A percentile compares a stretch with the other conserved stretches of the same genome.
phyloP scores from a whole-genome alignment of 2,888 invertebrate genomes.

The Orthosia gracilis region DNA sequence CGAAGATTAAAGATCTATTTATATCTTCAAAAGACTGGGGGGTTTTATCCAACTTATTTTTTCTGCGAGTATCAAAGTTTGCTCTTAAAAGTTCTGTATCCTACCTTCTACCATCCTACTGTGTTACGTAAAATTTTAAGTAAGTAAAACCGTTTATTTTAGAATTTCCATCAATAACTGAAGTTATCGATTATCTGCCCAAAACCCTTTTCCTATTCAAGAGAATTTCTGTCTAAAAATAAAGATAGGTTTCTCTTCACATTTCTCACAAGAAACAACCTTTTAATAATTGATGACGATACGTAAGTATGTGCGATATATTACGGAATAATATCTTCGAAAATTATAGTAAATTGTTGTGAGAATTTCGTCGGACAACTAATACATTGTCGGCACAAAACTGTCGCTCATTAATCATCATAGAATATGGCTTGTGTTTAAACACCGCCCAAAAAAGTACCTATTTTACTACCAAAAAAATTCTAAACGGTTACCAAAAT shows the following conservation, averaged over 20 bases:
- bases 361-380: conserved; percentile 53
- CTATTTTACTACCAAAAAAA: too few species aligned
- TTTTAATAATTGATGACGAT: conserved; percentile 52
- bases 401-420: conserved; percentile 62
- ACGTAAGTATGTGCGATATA: conserved; percentile 17
- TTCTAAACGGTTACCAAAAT: too few species aligned
- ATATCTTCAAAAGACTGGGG: too few species aligned
- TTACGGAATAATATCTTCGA: conserved; percentile 33
- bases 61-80: neutral
- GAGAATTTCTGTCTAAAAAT: conserved; percentile 26
- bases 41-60: neutral
- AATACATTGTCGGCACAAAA: conserved; percentile 55
- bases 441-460: too few species aligned
- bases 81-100: too few species aligned
- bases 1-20: too few species aligned
- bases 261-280: conserved; percentile 29
- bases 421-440: too few species aligned
- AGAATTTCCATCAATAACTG: neutral
- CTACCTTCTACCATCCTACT: too few species aligned
- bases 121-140: too few species aligned
- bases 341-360: conserved; percentile 60
- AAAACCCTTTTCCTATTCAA: neutral
- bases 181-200: neutral
- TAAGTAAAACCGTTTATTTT: neutral
- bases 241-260: neutral